phyloP scores from a whole-genome alignment of 2,797 vertebrate genomes.

The Schizothorax lantsangensis region DNA sequence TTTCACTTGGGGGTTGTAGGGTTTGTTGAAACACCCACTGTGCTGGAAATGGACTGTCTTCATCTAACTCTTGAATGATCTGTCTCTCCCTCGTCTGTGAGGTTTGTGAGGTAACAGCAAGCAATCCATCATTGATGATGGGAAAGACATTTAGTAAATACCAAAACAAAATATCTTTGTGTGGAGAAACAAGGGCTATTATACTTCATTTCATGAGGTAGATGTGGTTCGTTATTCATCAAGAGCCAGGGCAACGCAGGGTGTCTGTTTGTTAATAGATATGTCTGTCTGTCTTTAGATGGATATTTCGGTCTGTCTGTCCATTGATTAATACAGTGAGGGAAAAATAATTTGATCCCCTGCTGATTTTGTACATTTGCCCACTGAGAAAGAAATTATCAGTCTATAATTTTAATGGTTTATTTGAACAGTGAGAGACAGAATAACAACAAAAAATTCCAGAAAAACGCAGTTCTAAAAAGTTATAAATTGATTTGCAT shows the following conservation, averaged over 20 bases:
- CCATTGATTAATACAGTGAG: not conserved
- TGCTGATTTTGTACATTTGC: too few species aligned
- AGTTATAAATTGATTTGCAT: too few species aligned
- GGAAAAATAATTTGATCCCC: too few species aligned
- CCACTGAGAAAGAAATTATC: too few species aligned
- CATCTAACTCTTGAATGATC: slow-evolving; percentile 38
- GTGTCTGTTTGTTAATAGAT: not conserved
- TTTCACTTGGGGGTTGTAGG: slow-evolving; percentile 37
- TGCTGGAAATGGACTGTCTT: slow-evolving; percentile 50
- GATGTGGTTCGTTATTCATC: slow-evolving; percentile 31
- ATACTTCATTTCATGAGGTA: slow-evolving; percentile 28
- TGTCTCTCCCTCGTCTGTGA: slow-evolving; percentile 10
- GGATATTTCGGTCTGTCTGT: not conserved
- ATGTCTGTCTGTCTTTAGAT: not conserved
- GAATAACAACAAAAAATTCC: too few species aligned
- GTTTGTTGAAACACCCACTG: slow-evolving; percentile 49
- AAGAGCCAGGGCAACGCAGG: not conserved
- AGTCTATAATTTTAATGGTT: too few species aligned
- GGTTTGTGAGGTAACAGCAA: slow-evolving; percentile 29
- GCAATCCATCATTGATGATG: slow-evolving; percentile 49
- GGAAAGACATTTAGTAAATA: slow-evolving; percentile 53
- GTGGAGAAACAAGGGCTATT: not conserved
- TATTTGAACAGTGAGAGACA: too few species aligned
- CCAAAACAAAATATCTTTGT: slow-evolving; percentile 32
- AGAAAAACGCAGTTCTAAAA: too few species aligned